phyloP scores from a whole-genome alignment of 2,797 vertebrate species.

The Bryconaethiops microstoma region DNA sequence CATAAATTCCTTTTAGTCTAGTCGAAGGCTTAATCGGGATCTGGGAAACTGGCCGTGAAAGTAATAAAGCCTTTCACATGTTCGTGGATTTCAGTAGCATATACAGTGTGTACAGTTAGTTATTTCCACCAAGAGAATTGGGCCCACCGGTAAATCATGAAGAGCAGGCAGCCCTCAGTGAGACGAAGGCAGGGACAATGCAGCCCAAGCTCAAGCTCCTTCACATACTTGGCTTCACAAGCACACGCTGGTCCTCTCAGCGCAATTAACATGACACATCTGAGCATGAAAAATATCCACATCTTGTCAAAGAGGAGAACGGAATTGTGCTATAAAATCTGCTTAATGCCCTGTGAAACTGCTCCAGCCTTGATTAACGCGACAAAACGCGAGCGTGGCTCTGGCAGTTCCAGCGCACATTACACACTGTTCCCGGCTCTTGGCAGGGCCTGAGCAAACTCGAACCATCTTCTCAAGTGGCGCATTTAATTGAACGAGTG shows the following conservation, averaged over 20 bases:
- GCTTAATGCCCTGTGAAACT: conserved; percentile 5
- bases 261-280: conserved; percentile 19
- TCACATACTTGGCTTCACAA: not conserved
- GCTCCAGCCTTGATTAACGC: conserved; percentile 4
- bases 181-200: not conserved
- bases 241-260: conserved; percentile 6
- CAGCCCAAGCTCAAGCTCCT: not conserved
- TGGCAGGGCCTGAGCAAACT: conserved; percentile 55
- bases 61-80: not conserved
- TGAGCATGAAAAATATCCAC: conserved; percentile 1
- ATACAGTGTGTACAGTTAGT: not conserved
- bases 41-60: not conserved
- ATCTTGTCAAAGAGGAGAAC: conserved; percentile 14
- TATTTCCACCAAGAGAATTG: not conserved
- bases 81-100: not conserved
- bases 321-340: conserved; percentile 9
- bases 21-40: not conserved
- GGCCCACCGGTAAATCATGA: not conserved
- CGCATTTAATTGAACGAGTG: conserved; percentile 68
- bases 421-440: conserved; percentile 60
- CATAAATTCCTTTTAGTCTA: not conserved
- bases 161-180: not conserved
- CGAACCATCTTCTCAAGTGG: conserved; percentile 62
- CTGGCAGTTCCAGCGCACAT: conserved; percentile 40
- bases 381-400: not conserved